Base-by-base conservation (phyloP, 2,113 vertebrate genomes). In the Laticauda laticaudata region DNA sequence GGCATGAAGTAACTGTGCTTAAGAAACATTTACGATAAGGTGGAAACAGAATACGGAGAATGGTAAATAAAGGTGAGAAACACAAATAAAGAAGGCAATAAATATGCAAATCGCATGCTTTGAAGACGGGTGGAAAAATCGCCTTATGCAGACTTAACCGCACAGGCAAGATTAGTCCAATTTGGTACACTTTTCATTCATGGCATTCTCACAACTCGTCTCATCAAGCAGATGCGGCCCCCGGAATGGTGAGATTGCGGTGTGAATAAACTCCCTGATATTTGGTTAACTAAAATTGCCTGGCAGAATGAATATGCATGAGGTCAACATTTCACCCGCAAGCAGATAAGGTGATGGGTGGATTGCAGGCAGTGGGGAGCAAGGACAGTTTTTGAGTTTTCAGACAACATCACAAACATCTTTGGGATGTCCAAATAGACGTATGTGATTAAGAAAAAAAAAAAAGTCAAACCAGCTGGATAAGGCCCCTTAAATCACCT, bases 21-120 rank as follows among this genome's bases (percentile, higher is more conserved):
- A 95, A 96, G 81, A 64, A 95, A 92, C 53, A 89, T 93, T 59
- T 92, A 93, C 2, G 86, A 92, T 91, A 94, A 93, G 90, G 48
- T 75, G 43, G 93, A 93, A 95, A 93, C 57, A 96, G 95, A 96
- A 90, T 69, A 96, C 69, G 87, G 81, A 23, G 87, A 54, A 86
- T 51, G 86, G 21, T 91, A 97, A 96, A 96, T 95, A 93, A 94
- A 96, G 43, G 85, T 14, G 57, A 95, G 90, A 89, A 90, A 2
- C 39, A 94, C 87, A 95, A 86, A 94, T 93, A 90, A 81, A 2
- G 64, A 93, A 90, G 26, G 53, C 94, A 93, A 95, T 92, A 95
- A 97, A 91, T 91, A 87, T 21, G 94, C 61, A 97, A 89, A 95
- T 45, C n/a, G 43, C 48, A 87, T 87, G 96, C 55, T 94, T 59